Percentiles rank a stretch among this genome's conserved stretches.
phyloP scores from a whole-genome alignment of 1,140 invertebrate species.

The Odontomachus brunneus region DNA sequence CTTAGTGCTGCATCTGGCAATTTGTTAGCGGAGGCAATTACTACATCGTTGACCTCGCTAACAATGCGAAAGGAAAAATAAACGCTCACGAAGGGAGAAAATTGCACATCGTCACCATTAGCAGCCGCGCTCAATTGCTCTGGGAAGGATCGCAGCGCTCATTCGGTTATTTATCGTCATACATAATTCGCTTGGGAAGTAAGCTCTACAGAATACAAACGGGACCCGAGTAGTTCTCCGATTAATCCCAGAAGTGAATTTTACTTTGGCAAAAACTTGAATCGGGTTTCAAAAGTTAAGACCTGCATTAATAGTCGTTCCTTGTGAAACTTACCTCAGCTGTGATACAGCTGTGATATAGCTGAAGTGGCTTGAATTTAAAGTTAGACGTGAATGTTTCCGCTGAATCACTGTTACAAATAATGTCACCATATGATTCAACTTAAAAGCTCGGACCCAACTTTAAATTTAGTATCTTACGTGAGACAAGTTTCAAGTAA shows the following conservation, averaged over 20 bases:
- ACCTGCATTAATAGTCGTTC: no score
- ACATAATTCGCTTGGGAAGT: constrained; percentile 7
- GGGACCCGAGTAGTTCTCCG: background rate
- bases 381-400: no score
- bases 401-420: no score
- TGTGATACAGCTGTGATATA: no score
- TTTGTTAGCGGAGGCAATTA: background rate
- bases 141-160: background rate
- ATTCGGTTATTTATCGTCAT: constrained; percentile 31
- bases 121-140: background rate
- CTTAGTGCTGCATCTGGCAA: background rate
- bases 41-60: constrained; percentile 1
- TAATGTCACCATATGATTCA: no score
- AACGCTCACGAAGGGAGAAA: background rate
- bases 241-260: background rate
- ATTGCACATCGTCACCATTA: background rate
- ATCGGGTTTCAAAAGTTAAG: background rate
- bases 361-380: no score
- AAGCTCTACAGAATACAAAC: constrained; percentile 2
- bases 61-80: constrained; percentile 9
- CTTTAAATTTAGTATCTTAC: no score
- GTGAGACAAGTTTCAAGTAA: no score
- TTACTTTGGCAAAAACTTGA: background rate
- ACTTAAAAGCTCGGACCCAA: no score
- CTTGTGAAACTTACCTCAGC: no score